Percentiles rank a stretch among this genome's conserved stretches.
Conservation (phyloP, 37 sponge, comb jelly and placozoan genomes). For the Oopsacas minuta region DNA sequence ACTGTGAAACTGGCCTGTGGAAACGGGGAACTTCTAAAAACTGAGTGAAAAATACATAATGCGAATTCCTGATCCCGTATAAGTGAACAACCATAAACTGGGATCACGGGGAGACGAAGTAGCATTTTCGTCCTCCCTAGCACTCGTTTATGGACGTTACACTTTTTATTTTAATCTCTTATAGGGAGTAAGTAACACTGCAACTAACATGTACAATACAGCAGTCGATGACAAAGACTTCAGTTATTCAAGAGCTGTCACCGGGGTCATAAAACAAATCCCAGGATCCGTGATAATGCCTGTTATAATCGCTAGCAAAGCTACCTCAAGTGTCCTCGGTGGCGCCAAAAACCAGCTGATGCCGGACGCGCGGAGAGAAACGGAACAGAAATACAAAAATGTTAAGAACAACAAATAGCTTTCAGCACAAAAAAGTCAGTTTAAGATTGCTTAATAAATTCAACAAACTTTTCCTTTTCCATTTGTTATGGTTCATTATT, state of each 20-base stretch:
- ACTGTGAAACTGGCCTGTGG: background rate
- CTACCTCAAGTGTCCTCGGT: conserved; percentile 61
- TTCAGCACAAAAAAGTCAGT: background rate
- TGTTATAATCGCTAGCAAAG: conserved; percentile 62
- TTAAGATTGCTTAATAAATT: background rate
- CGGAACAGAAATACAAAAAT: conserved; percentile 41
- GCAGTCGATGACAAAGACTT: conserved; percentile 51
- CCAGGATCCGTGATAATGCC: conserved; percentile 66
- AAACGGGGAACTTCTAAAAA: no score
- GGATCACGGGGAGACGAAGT: no score
- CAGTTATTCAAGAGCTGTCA: conserved; percentile 66
- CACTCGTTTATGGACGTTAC: background rate
- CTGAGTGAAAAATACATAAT: no score
- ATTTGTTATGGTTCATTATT: no score
- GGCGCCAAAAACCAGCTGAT: conserved; percentile 81
- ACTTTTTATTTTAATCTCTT: background rate
- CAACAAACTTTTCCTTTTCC: no score
- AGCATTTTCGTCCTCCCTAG: no score
- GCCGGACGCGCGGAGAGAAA: conserved; percentile 70
- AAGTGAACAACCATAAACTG: no score
- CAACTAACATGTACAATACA: conserved; percentile 29
- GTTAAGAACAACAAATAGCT: background rate
- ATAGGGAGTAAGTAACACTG: conserved; percentile 69
- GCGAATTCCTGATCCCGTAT: no score
- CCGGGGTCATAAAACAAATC: conserved; percentile 56